phyloP scores from a whole-genome alignment of 2,797 vertebrate species.

The Darevskia mixta region DNA sequence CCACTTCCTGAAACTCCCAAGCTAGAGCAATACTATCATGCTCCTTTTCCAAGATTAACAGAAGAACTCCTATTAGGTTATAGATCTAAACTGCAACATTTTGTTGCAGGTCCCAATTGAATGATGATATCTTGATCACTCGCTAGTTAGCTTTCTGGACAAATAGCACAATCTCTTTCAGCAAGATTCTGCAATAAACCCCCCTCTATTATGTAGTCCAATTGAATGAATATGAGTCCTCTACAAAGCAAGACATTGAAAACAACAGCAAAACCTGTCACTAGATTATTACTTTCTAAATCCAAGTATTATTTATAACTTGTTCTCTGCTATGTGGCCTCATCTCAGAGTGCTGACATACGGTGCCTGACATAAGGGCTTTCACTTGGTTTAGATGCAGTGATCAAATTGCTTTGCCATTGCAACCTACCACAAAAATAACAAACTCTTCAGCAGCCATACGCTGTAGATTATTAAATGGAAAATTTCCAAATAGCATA shows the following conservation, averaged over 20 bases:
- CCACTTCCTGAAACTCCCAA: not conserved
- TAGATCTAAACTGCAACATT: not conserved
- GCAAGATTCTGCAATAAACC: slow-evolving; percentile 57
- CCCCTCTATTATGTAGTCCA: slow-evolving; percentile 54
- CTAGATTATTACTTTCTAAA: slow-evolving; percentile 52
- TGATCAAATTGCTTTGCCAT: slow-evolving; percentile 42
- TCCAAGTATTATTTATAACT: slow-evolving; percentile 58
- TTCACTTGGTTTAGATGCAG: not conserved
- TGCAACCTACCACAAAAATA: slow-evolving; percentile 18
- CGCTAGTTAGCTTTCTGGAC: slow-evolving; percentile 41
- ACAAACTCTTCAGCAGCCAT: slow-evolving; percentile 27
- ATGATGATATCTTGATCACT: not conserved
- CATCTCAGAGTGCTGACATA: slow-evolving; percentile 25
- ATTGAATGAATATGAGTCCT: slow-evolving; percentile 50
- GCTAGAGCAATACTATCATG: not conserved
- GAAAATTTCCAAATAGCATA: slow-evolving; percentile 19
- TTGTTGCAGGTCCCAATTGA: not conserved
- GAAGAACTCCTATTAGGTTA: not conserved
- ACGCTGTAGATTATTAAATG: slow-evolving; percentile 40
- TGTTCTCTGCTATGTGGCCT: slow-evolving; percentile 35
- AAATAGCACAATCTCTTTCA: slow-evolving; percentile 50
- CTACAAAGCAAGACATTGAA: slow-evolving; percentile 21
- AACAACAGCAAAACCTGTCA: slow-evolving; percentile 37
- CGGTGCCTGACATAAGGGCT: slow-evolving; percentile 39
- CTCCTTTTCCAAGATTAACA: not conserved